Percentiles rank a stretch among this genome's conserved stretches.
Evolutionary conservation across 2,113 vertebrate genomes (phyloP).

Genomic region (Okapia johnstoni): DNA sequence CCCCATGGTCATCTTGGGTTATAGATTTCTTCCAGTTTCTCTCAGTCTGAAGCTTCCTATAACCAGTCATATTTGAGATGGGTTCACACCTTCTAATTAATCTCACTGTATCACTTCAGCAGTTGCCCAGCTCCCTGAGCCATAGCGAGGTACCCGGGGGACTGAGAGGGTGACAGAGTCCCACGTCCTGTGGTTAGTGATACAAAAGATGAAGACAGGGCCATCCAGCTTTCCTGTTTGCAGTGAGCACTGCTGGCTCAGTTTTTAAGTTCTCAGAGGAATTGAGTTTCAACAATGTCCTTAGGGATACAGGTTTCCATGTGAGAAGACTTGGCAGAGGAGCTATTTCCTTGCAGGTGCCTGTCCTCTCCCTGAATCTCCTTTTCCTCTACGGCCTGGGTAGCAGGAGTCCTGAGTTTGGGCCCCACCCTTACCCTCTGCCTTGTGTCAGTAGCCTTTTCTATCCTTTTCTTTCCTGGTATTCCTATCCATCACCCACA

Average conservation of each 20-base stretch:
- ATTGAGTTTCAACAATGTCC: neutral
- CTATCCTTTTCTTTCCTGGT: neutral
- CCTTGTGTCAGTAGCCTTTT: neutral
- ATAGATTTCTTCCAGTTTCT: neutral
- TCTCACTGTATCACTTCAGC: neutral
- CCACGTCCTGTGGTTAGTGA: neutral
- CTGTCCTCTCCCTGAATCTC: neutral
- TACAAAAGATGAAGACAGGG: neutral
- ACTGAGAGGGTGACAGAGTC: neutral
- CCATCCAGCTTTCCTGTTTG: neutral
- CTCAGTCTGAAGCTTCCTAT: neutral
- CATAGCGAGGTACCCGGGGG: neutral
- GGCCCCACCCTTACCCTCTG: neutral
- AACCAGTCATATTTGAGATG: neutral
- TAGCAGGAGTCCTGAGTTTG: neutral
- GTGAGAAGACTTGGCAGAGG: neutral
- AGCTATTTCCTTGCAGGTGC: neutral
- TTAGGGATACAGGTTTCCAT: neutral
- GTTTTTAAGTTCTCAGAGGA: neutral
- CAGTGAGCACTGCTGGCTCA: neutral
- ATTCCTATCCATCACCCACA: neutral
- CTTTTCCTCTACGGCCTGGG: neutral
- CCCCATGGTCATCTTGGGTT: neutral
- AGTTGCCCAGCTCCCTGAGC: neutral
- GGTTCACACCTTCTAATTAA: neutral